Base-by-base conservation (phyloP, 2,113 vertebrate genomes). In the Phaethornis superciliosus region DNA sequence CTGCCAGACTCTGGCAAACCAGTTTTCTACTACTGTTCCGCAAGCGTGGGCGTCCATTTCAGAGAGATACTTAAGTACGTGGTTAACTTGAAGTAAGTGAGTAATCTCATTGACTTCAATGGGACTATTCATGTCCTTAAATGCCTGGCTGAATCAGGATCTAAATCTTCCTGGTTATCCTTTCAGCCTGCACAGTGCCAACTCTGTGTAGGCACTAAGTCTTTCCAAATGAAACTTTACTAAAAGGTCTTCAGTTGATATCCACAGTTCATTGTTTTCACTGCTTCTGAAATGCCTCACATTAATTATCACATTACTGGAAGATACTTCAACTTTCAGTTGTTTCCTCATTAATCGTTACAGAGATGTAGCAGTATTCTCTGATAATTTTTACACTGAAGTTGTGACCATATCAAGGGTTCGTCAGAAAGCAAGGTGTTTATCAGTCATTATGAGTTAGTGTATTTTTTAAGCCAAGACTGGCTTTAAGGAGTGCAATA, bases 401-500 rank as follows among this genome's bases (percentile, higher is more conserved):
- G 94, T 82, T 91, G 46, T 91, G 93, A 74, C 74, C 47, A 46
- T 80, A 72, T 14, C 27, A 60, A 65, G 51, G 24, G 91, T 96
- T 79, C 56, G 84, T 93, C 65, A 93, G 95, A 85, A 91, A 88
- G 15, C 40, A 47, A 59, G 21, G 19, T 58, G 4, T 58, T 64
- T 85, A 70, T 85, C 95, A 84, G 89, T 83, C 63, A 91, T 11
- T 40, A 40, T 40, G 32, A 47, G 12, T 76, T 81, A 35, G 16
- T 93, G 70, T 81, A 37, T 78, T 51, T 68, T 79, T 88, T 74
- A 93, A 93, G 95, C 72, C 15, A 96, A 92, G 92, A 21, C 89
- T 95, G 62, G 30, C 97, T 97, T 97, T 84, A 92, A 85, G 51
- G 81, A 76, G 62, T 52, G 47, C 86, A 28, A 47, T 78, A 97